phyloP scores from a whole-genome alignment of 2,888 invertebrate species.

The Coelopa pilipes region DNA sequence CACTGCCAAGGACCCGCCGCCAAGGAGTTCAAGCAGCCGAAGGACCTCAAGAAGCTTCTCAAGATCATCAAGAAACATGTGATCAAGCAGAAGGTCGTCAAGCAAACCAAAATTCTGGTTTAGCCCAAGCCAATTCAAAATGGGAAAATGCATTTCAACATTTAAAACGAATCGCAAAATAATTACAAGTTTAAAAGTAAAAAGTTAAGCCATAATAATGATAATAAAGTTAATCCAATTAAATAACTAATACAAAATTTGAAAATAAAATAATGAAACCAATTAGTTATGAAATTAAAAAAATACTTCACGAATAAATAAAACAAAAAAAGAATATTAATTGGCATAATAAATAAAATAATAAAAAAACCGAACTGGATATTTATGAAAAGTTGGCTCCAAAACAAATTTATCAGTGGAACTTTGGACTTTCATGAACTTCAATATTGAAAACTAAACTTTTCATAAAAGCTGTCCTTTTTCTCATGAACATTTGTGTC shows the following conservation, averaged over 20 bases:
- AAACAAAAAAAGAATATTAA: too few relatives aligned
- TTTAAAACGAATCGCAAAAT: slow-evolving; percentile 30
- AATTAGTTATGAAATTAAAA: not conserved
- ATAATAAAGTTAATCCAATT: too few relatives aligned
- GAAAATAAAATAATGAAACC: not conserved
- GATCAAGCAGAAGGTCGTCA: slow-evolving; percentile 53
- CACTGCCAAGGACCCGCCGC: slow-evolving; percentile 19
- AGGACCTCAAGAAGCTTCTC: slow-evolving; percentile 56
- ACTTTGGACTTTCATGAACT: too few relatives aligned
- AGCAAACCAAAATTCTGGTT: slow-evolving; percentile 54
- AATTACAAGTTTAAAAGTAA: slow-evolving; percentile 19
- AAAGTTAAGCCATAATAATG: too few relatives aligned
- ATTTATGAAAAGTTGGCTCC: too few relatives aligned
- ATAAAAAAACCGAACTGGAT: too few relatives aligned
- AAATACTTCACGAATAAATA: too few relatives aligned
- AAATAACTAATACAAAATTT: not conserved
- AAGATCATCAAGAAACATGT: slow-evolving; percentile 57
- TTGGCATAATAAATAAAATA: too few relatives aligned
- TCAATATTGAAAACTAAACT: too few relatives aligned
- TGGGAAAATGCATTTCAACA: slow-evolving; percentile 18
- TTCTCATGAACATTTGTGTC: too few relatives aligned
- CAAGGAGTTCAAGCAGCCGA: slow-evolving; percentile 37
- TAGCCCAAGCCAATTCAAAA: slow-evolving; percentile 2
- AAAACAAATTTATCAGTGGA: too few relatives aligned
- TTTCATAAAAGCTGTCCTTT: too few relatives aligned